Conservation (phyloP, 1,140 invertebrate genomes). For the Chymomyza costata region DNA sequence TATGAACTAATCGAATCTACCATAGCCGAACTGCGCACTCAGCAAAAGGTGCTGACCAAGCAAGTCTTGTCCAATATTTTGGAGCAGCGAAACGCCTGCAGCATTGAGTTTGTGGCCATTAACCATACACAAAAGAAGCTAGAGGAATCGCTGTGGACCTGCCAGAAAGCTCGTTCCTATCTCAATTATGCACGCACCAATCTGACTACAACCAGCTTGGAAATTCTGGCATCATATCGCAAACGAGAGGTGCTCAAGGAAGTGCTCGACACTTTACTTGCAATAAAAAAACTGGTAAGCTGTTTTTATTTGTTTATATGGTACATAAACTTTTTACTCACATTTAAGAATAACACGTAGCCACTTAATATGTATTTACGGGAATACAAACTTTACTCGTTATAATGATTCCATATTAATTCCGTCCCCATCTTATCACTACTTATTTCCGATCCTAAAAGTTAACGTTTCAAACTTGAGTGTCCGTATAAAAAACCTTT, state of each 20-base stretch:
- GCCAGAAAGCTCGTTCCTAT: slow-evolving; percentile 82
- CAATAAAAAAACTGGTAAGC: slow-evolving; percentile 84
- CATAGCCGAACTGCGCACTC: slow-evolving; percentile 81
- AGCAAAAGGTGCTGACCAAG: slow-evolving; percentile 91
- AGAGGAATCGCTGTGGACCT: slow-evolving; percentile 82
- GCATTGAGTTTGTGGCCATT: slow-evolving; percentile 88
- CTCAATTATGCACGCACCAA: slow-evolving; percentile 85
- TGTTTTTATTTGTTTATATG: not conserved
- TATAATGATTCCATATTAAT: too few species aligned
- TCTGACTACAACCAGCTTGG: slow-evolving; percentile 89
- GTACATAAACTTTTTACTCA: not conserved
- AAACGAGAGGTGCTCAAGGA: slow-evolving; percentile 88
- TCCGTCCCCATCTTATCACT: too few species aligned
- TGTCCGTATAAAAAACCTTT: too few species aligned
- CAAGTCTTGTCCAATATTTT: slow-evolving; percentile 93
- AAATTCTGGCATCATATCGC: slow-evolving; percentile 90
- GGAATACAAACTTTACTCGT: too few species aligned
- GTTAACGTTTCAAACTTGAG: too few species aligned
- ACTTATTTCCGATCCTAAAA: too few species aligned
- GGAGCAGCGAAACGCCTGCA: slow-evolving; percentile 90
- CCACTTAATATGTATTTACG: too few species aligned
- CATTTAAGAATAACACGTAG: too few species aligned
- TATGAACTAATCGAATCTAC: slow-evolving; percentile 82
- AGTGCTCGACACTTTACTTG: slow-evolving; percentile 86
- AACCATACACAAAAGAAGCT: slow-evolving; percentile 84